phyloP scores from a whole-genome alignment of 2,888 invertebrate genomes.

The Perizoma affinitatum region DNA sequence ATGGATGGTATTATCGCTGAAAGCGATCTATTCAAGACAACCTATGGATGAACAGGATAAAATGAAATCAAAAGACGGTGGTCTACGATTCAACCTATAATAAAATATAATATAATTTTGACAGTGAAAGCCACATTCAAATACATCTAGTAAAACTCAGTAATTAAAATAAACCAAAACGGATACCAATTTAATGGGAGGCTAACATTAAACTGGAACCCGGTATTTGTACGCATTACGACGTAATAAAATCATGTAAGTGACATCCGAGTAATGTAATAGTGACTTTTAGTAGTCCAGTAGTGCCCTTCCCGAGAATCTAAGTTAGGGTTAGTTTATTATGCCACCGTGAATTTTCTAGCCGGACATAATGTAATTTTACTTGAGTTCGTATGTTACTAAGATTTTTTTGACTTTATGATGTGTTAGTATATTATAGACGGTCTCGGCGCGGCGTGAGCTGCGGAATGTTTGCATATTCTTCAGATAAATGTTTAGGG shows the following conservation, averaged over 20 bases:
- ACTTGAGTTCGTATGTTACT: conserved; percentile 5
- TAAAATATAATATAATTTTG: no score
- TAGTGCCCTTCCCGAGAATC: conserved; percentile 48
- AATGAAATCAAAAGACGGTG: no score
- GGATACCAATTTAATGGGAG: conserved; percentile 48
- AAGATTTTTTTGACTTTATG: not conserved
- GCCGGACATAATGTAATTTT: conserved; percentile 23
- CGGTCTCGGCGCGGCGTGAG: no score
- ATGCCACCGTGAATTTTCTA: conserved; percentile 33
- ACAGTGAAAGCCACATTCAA: not conserved
- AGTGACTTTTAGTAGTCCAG: conserved; percentile 65
- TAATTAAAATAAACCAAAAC: conserved; percentile 10
- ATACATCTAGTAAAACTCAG: not conserved
- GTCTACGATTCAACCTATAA: no score
- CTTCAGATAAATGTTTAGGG: no score
- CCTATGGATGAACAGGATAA: no score
- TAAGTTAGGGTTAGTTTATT: conserved; percentile 37
- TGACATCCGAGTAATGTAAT: conserved; percentile 59
- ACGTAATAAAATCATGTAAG: conserved; percentile 68
- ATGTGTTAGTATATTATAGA: not conserved
- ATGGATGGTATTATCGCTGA: no score
- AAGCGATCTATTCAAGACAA: no score
- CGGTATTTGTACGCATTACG: conserved; percentile 56
- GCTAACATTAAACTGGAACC: conserved; percentile 53
- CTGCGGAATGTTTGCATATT: no score